Base-by-base conservation (phyloP, 1,140 invertebrate genomes). In the Cephus cinctus region DNA sequence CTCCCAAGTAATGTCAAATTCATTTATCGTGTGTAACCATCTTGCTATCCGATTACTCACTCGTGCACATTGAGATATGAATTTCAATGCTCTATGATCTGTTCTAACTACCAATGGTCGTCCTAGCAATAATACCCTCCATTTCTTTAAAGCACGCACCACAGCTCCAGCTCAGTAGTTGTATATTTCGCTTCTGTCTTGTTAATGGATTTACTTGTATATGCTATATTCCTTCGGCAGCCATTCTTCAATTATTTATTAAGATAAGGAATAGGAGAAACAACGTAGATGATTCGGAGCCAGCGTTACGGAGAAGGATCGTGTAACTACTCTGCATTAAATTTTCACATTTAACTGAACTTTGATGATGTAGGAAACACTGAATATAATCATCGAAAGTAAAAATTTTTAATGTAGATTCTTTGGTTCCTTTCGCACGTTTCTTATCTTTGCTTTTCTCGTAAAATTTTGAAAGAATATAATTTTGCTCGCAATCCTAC, bases 21-120 rank as follows among this genome's bases (percentile, higher is more conserved):
- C 32, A 8, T 35, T 11, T 5, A 47, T 21, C 14, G 38, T 38
- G 2, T 22, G 16, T 39, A 47, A 8, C 44, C 44, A 47, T 15
- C 44, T 15, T 5, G 44, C 35, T 4, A 47, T 23, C 8, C 44
- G 32, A 14, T 47, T 34, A 18, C 44, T 47, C 4, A 19, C 27
- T 21, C n/a, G 19, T 3, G 32, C 5, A 18, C 44, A 47, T 25
- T 31, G 14, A 6, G 34, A 14, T n/a, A 23, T 16, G 20, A 47
- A 47, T 22, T 20, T 47, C 3, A 47, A 23, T 12, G 34, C 34
- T 38, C 32, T 36, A 14, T 47, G 44, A 27, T 47, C 44, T 19
- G 44, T 39, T 39, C 12, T 20, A 5, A 47, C 12, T 4, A 23
- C n/a, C 1, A 47, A 11, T 1, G 19, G 3, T 12, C 44, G 15